Conservation (phyloP, 2,888 invertebrate genomes). For the Conchocele bisecta region DNA sequence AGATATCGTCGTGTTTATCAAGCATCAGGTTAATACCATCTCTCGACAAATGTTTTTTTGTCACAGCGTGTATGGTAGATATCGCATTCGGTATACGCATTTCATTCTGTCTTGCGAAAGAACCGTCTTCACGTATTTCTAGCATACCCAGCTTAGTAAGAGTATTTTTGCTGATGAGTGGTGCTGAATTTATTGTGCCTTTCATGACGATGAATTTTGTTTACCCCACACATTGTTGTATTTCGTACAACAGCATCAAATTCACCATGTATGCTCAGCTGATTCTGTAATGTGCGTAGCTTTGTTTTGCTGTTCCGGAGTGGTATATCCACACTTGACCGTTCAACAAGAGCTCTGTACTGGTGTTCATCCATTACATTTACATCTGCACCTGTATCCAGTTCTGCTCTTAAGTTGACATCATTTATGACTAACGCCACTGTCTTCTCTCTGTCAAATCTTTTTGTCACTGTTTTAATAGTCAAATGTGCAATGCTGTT, state of each 20-base stretch:
- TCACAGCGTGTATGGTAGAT: too few relatives aligned
- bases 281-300: constrained; percentile 13
- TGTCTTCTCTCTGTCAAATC: neutral
- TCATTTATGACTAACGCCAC: neutral
- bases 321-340: neutral
- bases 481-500: neutral
- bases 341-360: neutral
- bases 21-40: too few relatives aligned
- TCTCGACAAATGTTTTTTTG: too few relatives aligned
- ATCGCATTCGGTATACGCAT: too few relatives aligned
- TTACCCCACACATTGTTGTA: neutral
- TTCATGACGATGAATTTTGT: neutral
- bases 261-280: constrained; percentile 4
- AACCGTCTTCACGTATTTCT: too few relatives aligned
- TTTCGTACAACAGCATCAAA: neutral
- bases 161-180: constrained; percentile 10
- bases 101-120: too few relatives aligned
- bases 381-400: constrained; percentile 13
- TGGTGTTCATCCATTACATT: constrained; percentile 7
- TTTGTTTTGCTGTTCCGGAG: neutral
- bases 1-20: neutral
- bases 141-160: constrained; percentile 1
- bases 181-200: constrained; percentile 1
- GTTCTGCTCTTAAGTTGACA: constrained; percentile 11
- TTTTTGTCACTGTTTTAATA: neutral